Evolutionary conservation across 37 sponge, comb jelly and placozoan species (phyloP), one percentile per base, ranked within the genome.

Genomic region (Petrosia ficiformis): DNA sequence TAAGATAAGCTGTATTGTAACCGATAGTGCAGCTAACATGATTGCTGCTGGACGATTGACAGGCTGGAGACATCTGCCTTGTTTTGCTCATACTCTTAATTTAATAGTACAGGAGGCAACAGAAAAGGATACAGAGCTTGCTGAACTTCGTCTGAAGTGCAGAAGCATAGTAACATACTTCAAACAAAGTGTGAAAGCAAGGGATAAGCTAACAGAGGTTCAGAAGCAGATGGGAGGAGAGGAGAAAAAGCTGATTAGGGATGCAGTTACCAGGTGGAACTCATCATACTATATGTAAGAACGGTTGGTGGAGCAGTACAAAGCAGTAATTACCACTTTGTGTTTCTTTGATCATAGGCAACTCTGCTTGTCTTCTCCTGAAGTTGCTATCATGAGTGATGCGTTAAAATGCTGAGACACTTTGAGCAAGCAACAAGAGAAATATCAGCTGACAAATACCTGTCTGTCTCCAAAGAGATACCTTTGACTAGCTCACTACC

Each of bases 51-150:
- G 28, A 14, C 8, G 70, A 68, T 24, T 68, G 22, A 68, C 32
- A 28, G 39, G 39, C 4, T 68, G 70, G 37, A 14, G 10, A 6
- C 70, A 68, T 68, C 21, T 68, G 6, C 42, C 40, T 19, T 68
- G 70, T 28, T 32, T 68, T 33, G 70, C 70, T 39, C 70, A 68
- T n/a, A 68, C 70, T n/a, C 70, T 68, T 40, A 68, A 68, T 22
- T 39, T 68, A 24, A 28, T 68, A 24, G 70, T 68, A 4, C 70
- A 68, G 39, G 37, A 32, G 8, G 32, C 42, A 11, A 32, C 34
- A 16, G 19, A 11, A 14, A 6, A 19, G 6, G 70, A 68, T 68
- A 8, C 39, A 33, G 39, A 19, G 4, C 24, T 68, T 6, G 10
- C 42, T 33, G 21, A 4, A 4, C 8, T 68, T 33, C 40, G 34